phyloP scores from a whole-genome alignment of 2,888 invertebrate species.

The Hemaris fuciformis region DNA sequence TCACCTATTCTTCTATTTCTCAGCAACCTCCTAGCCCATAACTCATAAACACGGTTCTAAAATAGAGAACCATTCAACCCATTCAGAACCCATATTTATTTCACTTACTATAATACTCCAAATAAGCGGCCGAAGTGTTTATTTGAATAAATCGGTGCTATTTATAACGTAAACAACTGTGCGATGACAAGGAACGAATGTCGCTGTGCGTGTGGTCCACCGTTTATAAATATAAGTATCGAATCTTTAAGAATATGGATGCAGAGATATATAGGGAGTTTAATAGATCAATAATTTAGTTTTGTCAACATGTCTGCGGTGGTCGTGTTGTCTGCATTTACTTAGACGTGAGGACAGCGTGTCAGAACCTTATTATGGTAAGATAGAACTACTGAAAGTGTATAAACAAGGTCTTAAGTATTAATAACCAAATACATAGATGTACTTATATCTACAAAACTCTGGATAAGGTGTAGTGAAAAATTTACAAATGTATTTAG shows the following conservation, averaged over 20 bases:
- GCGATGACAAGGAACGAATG: conserved; percentile 12
- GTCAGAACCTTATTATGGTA: too few species aligned
- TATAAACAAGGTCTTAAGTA: too few species aligned
- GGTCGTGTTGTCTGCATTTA: too few species aligned
- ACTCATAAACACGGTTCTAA: neutral
- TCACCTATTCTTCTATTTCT: neutral
- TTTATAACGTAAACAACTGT: conserved; percentile 1
- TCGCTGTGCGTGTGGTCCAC: conserved; percentile 32
- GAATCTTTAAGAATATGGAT: neutral
- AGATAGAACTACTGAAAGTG: too few species aligned
- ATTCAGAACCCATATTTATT: neutral
- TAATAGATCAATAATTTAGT: neutral
- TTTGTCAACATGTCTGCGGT: too few species aligned
- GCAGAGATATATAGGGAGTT: neutral
- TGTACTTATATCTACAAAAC: too few species aligned
- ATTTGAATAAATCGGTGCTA: neutral
- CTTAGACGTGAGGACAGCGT: too few species aligned
- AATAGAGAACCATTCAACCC: too few species aligned
- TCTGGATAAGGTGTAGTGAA: too few species aligned
- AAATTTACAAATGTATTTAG: too few species aligned
- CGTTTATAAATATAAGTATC: conserved; percentile 19
- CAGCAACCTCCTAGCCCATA: neutral
- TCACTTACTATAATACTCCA: neutral
- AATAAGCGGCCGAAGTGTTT: neutral
- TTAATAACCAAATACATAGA: too few species aligned